These are phyloP conservation scores for Acinonyx jubatus DNA, from an alignment of 2,113 vertebrate species.

Conservation along the genomic window DNA sequence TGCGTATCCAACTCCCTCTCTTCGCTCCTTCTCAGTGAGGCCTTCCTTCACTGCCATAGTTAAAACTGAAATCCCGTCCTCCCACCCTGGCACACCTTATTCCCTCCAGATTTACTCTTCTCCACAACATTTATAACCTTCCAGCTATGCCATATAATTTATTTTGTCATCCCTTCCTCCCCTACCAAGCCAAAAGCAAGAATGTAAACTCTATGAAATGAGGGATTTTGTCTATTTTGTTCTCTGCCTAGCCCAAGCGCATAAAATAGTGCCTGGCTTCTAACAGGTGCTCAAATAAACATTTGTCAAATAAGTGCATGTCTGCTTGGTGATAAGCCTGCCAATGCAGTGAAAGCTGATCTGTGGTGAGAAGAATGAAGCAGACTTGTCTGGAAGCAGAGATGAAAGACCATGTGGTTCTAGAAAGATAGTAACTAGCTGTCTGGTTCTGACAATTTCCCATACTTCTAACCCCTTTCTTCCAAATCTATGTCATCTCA, in stretches of 20 bases:
- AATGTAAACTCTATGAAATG: neutral
- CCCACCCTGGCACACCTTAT: neutral
- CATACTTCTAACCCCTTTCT: slow-evolving; percentile 15
- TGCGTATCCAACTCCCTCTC: neutral
- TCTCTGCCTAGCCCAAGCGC: neutral
- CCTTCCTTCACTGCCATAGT: neutral
- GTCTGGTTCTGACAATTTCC: neutral
- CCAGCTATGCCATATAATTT: neutral
- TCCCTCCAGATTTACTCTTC: neutral
- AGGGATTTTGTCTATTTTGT: neutral
- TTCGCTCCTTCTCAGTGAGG: neutral
- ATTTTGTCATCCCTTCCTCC: neutral
- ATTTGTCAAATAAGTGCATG: neutral
- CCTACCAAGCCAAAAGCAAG: neutral
- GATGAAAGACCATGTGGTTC: neutral
- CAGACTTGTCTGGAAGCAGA: neutral
- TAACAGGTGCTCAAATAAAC: slow-evolving; percentile 4
- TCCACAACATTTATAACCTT: neutral
- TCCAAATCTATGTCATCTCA: neutral
- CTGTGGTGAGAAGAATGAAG: neutral
- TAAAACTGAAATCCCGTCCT: neutral
- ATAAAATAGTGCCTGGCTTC: neutral
- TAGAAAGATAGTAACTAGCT: slow-evolving; percentile 11
- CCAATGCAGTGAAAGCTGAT: neutral
- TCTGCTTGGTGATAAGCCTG: neutral